phyloP scores from a whole-genome alignment of 2,113 vertebrate species.

The Myanophis thanlyinensis region DNA sequence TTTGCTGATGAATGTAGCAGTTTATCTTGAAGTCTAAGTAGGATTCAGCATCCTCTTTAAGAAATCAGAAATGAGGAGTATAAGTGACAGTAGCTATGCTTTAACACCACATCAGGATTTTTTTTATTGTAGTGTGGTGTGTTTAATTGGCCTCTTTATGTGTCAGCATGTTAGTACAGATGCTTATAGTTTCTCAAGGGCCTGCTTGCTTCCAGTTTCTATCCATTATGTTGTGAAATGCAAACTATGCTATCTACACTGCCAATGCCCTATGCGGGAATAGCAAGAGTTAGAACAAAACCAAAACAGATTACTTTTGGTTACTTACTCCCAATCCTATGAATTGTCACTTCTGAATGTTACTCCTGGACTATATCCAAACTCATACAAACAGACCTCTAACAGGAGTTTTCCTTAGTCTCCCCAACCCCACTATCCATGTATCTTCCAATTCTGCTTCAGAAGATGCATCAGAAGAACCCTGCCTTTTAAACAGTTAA shows the following conservation, averaged over 20 bases:
- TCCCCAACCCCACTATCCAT: not conserved
- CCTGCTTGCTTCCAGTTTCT: not conserved
- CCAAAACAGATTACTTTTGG: not conserved
- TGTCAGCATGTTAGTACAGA: not conserved
- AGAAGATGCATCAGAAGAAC: not conserved
- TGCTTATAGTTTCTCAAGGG: not conserved
- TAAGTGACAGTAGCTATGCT: not conserved
- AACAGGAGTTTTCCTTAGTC: not conserved
- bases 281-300: not conserved
- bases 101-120: not conserved
- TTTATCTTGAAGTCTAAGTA: conserved; percentile 9
- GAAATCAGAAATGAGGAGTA: not conserved
- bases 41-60: not conserved
- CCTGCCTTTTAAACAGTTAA: not conserved
- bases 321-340: not conserved
- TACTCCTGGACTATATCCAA: not conserved
- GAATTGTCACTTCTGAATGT: not conserved
- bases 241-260: not conserved
- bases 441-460: not conserved
- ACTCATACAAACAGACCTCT: not conserved
- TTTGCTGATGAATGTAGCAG: not conserved
- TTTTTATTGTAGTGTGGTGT: not conserved
- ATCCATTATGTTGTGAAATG: not conserved
- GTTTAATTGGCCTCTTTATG: not conserved
- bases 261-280: not conserved